Evolutionary conservation across 2,113 vertebrate species (phyloP), one percentile per base, ranked within the genome.

Genomic region (Ceuthmochares aereus): DNA sequence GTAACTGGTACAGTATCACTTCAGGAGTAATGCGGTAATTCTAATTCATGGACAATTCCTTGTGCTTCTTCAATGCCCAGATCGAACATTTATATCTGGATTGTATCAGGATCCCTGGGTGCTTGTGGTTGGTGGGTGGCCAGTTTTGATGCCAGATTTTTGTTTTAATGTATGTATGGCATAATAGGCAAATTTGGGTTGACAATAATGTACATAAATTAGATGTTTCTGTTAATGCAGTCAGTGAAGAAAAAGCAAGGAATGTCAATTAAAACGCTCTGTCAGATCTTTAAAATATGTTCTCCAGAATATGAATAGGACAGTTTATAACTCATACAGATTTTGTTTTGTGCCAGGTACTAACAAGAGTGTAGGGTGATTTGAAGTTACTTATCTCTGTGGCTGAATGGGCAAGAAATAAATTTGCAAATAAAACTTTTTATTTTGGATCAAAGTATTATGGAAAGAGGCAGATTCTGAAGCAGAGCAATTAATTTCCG

Each of bases 401-500:
- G 13, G 7, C 60, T 0, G 1, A 63, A 62, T 1, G 18, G 60
- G 25, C 27, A 91, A 58, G 30, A 91, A 87, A 49, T 68, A 10
- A 10, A 62, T 85, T 87, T 85, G 69, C 19, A 85, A 59, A 34
- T 74, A 34, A 52, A 82, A 37, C 20, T 83, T 76, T 29, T 14
- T 90, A 1, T 66, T 95, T 84, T 49, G 51, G 63, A 70, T 18
- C 5, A 3, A 72, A 73, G 14, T 25, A 19, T 60, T 76, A n/a
- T 64, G 15, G 58, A 82, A 54, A 17, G 32, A 63, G 63, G 37
- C 55, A 47, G 63, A 73, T 88, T 94, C 42, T 86, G 26, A 70
- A 67, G 73, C 37, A 88, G 47, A 86, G 51, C 58, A 92, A 49
- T 94, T 95, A 95, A 55, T 76, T 45, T 93, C 51, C 72, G 76